phyloP scores from a whole-genome alignment of 1,140 invertebrate species.

The Euura lappo region DNA sequence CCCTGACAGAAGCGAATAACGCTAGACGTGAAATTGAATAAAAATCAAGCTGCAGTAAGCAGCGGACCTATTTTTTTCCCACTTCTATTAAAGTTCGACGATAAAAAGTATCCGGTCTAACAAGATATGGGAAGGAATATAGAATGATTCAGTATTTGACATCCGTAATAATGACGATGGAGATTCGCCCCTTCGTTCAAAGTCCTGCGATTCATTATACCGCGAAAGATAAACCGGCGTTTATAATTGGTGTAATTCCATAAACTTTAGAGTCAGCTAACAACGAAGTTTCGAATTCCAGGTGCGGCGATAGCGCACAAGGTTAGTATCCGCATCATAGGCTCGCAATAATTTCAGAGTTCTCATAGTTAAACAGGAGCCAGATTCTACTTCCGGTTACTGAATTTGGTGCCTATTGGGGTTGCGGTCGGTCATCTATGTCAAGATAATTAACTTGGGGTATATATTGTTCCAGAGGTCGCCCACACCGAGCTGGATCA shows the following conservation, averaged over 20 bases:
- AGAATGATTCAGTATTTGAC: no score
- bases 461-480: neutral
- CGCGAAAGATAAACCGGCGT: neutral
- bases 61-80: no score
- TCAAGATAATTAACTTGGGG: neutral
- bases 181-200: neutral
- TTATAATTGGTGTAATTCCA: neutral
- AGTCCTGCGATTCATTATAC: neutral
- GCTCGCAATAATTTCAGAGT: neutral
- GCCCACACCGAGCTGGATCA: neutral
- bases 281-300: neutral
- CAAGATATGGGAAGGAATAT: no score
- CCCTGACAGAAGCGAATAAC: conserved; percentile 6
- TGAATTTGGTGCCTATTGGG: neutral
- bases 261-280: neutral
- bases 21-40: conserved; percentile 19
- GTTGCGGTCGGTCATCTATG: neutral
- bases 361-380: no score
- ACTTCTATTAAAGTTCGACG: no score
- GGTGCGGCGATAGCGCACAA: neutral
- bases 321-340: neutral
- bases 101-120: no score
- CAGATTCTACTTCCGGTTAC: no score
- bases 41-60: conserved; percentile 3
- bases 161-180: neutral